phyloP scores from a whole-genome alignment of 1,140 invertebrate genomes.

The Aphelinus certus region DNA sequence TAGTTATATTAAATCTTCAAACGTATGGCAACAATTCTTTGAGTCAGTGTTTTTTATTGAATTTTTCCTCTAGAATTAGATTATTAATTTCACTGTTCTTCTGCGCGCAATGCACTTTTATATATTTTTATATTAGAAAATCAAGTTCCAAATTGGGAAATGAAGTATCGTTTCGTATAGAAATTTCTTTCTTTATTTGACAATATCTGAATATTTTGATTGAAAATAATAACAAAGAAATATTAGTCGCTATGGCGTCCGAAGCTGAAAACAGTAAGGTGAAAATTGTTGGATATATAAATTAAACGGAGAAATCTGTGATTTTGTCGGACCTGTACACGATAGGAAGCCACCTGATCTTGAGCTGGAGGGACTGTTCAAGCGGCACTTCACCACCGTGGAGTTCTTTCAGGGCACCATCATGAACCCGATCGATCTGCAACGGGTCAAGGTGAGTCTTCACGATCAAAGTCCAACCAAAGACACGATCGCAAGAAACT shows the following conservation, averaged over 20 bases:
- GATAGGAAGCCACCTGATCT: constrained; percentile 91
- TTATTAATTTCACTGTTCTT: too few relatives aligned
- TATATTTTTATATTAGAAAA: too few relatives aligned
- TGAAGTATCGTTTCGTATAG: too few relatives aligned
- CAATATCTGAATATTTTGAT: too few relatives aligned
- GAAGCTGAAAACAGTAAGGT: constrained; percentile 46
- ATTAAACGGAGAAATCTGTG: constrained; percentile 55
- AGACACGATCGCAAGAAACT: constrained; percentile 46
- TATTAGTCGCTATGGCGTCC: constrained; percentile 14
- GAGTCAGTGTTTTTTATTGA: too few relatives aligned
- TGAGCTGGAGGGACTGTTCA: constrained; percentile 98
- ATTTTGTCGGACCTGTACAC: constrained; percentile 54
- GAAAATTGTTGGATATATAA: constrained; percentile 49
- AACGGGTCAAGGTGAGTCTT: constrained; percentile 94
- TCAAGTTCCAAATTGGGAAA: too few relatives aligned
- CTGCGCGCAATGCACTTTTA: too few relatives aligned
- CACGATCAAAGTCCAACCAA: constrained; percentile 15
- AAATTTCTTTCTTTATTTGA: too few relatives aligned
- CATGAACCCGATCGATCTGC: constrained; percentile 99
- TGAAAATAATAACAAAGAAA: constrained; percentile 21
- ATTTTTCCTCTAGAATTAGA: too few relatives aligned
- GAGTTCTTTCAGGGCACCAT: constrained; percentile 99
- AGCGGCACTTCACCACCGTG: constrained; percentile 99
- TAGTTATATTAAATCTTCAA: too few relatives aligned
- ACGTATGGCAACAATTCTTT: too few relatives aligned